A percentile compares a stretch with the other conserved stretches of the same genome.
Evolutionary conservation across 2,797 vertebrate species (phyloP).

Genomic region (Cheirogaleus major): DNA sequence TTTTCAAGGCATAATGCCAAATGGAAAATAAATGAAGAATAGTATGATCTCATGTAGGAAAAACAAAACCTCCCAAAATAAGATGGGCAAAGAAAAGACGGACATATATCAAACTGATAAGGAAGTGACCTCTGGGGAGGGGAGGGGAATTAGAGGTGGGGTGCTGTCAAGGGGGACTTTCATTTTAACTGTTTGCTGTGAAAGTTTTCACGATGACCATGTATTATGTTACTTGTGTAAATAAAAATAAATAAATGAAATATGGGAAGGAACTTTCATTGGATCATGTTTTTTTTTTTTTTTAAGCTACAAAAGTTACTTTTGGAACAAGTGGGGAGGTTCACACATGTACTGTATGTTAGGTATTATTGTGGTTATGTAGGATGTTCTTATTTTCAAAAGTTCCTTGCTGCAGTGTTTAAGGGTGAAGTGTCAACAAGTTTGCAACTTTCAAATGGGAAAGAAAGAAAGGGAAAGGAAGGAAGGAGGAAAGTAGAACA

Average conservation of each 20-base stretch:
- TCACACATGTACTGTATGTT: not conserved
- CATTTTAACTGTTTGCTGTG: not conserved
- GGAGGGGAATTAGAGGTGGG: not conserved
- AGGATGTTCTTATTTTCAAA: not conserved
- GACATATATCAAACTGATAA: not conserved
- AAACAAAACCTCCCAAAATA: constrained; percentile 12
- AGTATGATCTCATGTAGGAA: not conserved
- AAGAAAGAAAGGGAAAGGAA: not conserved
- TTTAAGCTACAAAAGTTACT: not conserved
- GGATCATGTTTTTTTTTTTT: not conserved
- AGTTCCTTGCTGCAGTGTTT: not conserved
- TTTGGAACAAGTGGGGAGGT: not conserved
- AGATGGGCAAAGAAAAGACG: not conserved
- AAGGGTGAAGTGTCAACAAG: not conserved
- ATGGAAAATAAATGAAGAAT: not conserved
- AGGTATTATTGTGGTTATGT: not conserved
- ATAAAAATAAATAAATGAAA: constrained; percentile 18
- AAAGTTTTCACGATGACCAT: not conserved
- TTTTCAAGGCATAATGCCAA: constrained; percentile 10
- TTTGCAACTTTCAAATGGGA: constrained; percentile 6
- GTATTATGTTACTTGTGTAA: not conserved
- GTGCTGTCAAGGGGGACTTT: not conserved
- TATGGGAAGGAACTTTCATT: not conserved
- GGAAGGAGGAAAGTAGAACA: not conserved
- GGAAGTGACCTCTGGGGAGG: not conserved